Evolutionary conservation across 35 echinoderm and acorn worm genomes (phyloP).

Genomic region (Strongylocentrotus purpuratus): DNA sequence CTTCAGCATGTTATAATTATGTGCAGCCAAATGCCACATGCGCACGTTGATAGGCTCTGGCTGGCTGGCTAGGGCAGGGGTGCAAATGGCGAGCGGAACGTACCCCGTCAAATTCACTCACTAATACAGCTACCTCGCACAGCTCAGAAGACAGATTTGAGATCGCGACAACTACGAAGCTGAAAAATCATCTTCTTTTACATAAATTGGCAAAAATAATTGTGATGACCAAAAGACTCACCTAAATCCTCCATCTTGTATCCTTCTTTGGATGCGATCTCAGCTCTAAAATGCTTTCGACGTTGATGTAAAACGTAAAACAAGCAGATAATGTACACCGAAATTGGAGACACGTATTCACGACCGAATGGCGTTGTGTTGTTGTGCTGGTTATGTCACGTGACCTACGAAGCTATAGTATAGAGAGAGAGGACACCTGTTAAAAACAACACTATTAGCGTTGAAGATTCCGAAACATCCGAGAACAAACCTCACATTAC

Average conservation of each 20-base stretch:
- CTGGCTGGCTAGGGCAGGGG: too few relatives aligned
- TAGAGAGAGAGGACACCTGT: background rate
- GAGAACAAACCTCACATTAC: too few relatives aligned
- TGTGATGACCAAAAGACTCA: background rate
- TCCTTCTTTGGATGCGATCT: background rate
- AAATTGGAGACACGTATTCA: background rate
- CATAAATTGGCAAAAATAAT: background rate
- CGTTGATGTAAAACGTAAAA: background rate
- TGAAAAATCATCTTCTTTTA: background rate
- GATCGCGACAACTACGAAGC: too few relatives aligned
- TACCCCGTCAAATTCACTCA: conserved; percentile 5
- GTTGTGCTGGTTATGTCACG: background rate
- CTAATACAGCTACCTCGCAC: background rate
- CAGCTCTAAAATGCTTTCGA: background rate
- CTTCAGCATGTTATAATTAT: too few relatives aligned
- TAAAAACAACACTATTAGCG: background rate
- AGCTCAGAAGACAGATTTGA: too few relatives aligned
- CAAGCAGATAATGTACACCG: background rate
- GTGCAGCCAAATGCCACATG: too few relatives aligned
- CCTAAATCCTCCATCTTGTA: conserved; percentile 5
- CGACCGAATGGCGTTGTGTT: background rate
- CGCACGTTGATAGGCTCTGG: too few relatives aligned
- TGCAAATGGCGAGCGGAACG: background rate
- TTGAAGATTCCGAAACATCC: too few relatives aligned
- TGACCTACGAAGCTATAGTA: background rate